Base-by-base conservation (phyloP, 2,888 invertebrate genomes). In the Tipula unca region DNA sequence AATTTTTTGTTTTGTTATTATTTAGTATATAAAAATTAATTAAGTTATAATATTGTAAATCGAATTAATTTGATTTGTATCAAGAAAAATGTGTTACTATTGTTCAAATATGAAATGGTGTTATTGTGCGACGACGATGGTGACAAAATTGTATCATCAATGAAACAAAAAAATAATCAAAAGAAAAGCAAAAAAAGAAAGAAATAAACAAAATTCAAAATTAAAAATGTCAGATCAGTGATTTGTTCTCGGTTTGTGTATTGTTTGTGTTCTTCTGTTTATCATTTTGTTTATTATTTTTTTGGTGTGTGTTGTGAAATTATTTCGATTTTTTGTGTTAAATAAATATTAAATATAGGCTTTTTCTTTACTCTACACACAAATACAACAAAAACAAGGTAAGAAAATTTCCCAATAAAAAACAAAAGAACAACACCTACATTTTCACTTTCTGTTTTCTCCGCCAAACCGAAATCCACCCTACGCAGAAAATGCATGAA, bases 181-280 rank as follows among this genome's bases (percentile, higher is more conserved):
- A 20, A 69, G 25, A 69, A 69, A 25, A 69, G 25, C 20, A 69
- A 25, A 20, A 69, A 69, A 69, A 69, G 14, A 69, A 10, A 69
- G 14, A 69, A 25, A 69, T 25, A 69, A 25, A 69, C 20, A 69
- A 25, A n/a, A 48, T 17, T 6, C 17, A 48, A 69, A 25, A 25
- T 25, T 69, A 69, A 69, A 69, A 69, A 69, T 69, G 69, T 69
- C 69, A 69, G 69, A 69, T 69, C 69, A 69, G 69, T 69, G 69
- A 69, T 69, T 69, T 69, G 69, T 69, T 69, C 69, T 69, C 69
- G 20, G 48, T 48, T 48, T 39, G 48, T 48, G 48, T 48, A 4
- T 48, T 48, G 48, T 48, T 48, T 69, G 69, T 25, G 69, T 69
- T 69, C 25, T 25, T 69, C 25, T 69, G 25, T 69, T 20, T 25